Conservation (phyloP, 2,888 invertebrate species). For the Chesias legatella region DNA sequence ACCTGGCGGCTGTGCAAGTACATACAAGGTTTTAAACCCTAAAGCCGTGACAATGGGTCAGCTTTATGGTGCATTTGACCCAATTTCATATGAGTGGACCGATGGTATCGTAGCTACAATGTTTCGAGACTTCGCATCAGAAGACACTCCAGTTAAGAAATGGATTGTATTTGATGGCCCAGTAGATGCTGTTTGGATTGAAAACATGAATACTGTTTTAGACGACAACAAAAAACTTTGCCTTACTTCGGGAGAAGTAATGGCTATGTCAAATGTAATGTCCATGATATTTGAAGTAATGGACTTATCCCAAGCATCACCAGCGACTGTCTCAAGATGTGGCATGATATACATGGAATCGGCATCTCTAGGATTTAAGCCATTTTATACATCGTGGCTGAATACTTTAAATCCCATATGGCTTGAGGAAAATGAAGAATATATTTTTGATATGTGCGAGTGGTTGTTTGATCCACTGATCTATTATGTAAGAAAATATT, state of each 20-base stretch:
- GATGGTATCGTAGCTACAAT: conserved; percentile 92
- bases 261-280: conserved; percentile 89
- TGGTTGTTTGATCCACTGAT: conserved; percentile 91
- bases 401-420: conserved; percentile 82
- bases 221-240: conserved; percentile 94
- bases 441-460: conserved; percentile 82
- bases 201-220: conserved; percentile 93
- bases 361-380: conserved; percentile 88
- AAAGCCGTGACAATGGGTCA: conserved; percentile 96
- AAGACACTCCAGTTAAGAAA: conserved; percentile 87
- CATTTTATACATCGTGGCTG: conserved; percentile 91
- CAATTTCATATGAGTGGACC: conserved; percentile 94
- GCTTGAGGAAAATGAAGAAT: conserved; percentile 80
- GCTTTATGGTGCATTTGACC: conserved; percentile 95
- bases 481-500: conserved; percentile 85
- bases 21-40: conserved; percentile 92
- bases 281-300: conserved; percentile 94
- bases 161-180: conserved; percentile 97
- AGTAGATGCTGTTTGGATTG: conserved; percentile 94
- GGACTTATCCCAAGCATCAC: conserved; percentile 91
- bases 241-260: conserved; percentile 92
- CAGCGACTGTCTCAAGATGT: conserved; percentile 93
- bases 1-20: conserved; percentile 81
- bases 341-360: conserved; percentile 97
- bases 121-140: conserved; percentile 88